phyloP scores from a whole-genome alignment of 2,888 invertebrate genomes.

The Drosophila buzzatii region DNA sequence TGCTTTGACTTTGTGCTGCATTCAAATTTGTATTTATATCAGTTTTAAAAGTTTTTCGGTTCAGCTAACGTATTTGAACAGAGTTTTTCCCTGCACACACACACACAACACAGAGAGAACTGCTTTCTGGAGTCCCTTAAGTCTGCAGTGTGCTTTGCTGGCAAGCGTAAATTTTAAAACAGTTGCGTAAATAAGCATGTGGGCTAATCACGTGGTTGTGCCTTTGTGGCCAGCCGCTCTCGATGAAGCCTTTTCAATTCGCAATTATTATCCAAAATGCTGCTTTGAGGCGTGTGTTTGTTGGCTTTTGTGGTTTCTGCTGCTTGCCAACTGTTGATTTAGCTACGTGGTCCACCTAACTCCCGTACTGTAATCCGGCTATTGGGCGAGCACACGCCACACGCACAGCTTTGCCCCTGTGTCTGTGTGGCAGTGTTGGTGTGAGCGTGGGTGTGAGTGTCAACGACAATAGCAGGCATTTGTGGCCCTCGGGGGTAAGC shows the following conservation, averaged over 20 bases:
- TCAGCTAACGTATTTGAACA: background rate
- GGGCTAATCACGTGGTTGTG: conserved; percentile 29
- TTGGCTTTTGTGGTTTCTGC: conserved; percentile 49
- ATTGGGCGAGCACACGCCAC: background rate
- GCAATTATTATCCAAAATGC: conserved; percentile 43
- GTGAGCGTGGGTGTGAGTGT: conserved; percentile 40
- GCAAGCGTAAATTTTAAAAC: conserved; percentile 5
- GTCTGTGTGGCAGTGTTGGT: conserved; percentile 7
- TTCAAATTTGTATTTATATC: conserved; percentile 1
- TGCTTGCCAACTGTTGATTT: conserved; percentile 77
- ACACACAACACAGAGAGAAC: background rate
- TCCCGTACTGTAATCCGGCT: conserved; percentile 23
- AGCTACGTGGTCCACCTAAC: conserved; percentile 46
- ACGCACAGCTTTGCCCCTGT: background rate
- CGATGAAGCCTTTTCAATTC: conserved; percentile 37
- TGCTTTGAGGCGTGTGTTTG: conserved; percentile 34
- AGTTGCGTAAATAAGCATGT: conserved; percentile 9
- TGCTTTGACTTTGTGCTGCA: background rate
- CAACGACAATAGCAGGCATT: conserved; percentile 66
- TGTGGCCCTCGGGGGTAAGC: conserved; percentile 52
- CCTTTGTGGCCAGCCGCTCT: conserved; percentile 2
- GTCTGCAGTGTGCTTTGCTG: background rate
- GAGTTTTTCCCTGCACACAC: background rate
- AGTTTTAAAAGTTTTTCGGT: background rate
- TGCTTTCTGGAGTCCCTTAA: background rate